phyloP scores from a whole-genome alignment of 2,888 invertebrate genomes.

The Dendrolimus houi region DNA sequence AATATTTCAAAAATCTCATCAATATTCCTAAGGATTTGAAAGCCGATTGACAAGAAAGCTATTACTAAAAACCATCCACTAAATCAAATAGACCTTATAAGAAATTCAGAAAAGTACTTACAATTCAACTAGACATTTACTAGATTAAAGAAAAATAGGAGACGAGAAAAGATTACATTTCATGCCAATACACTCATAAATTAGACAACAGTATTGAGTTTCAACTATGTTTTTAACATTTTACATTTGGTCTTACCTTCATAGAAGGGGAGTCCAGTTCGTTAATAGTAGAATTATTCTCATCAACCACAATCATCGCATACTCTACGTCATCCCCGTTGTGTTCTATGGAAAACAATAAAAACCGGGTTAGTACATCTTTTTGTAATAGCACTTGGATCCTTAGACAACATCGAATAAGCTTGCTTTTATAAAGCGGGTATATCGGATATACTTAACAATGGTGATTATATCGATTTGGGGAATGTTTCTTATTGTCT shows the following conservation, averaged over 20 bases:
- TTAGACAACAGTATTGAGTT: neutral
- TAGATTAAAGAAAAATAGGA: conserved; percentile 9
- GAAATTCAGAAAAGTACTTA: neutral
- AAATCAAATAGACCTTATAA: neutral
- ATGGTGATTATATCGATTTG: neutral
- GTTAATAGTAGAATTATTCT: conserved; percentile 89
- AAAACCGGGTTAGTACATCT: conserved; percentile 6
- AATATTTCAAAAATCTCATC: neutral
- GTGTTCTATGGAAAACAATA: conserved; percentile 50
- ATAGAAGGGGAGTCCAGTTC: conserved; percentile 91
- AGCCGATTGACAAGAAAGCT: conserved; percentile 6
- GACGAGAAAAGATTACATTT: conserved; percentile 5
- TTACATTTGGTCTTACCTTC: conserved; percentile 77
- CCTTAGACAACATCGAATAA: conserved; percentile 51
- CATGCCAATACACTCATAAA: neutral
- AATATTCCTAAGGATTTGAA: conserved; percentile 5
- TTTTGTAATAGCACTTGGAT: neutral
- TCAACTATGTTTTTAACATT: neutral
- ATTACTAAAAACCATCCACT: conserved; percentile 8
- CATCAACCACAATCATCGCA: conserved; percentile 93
- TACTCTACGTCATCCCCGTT: conserved; percentile 89
- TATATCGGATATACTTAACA: conserved; percentile 23
- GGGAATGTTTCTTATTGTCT: neutral
- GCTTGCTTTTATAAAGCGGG: conserved; percentile 57
- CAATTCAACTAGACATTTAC: conserved; percentile 10